Base-by-base conservation (phyloP, 2,888 invertebrate genomes). In the Orthonychiurus folsomi region DNA sequence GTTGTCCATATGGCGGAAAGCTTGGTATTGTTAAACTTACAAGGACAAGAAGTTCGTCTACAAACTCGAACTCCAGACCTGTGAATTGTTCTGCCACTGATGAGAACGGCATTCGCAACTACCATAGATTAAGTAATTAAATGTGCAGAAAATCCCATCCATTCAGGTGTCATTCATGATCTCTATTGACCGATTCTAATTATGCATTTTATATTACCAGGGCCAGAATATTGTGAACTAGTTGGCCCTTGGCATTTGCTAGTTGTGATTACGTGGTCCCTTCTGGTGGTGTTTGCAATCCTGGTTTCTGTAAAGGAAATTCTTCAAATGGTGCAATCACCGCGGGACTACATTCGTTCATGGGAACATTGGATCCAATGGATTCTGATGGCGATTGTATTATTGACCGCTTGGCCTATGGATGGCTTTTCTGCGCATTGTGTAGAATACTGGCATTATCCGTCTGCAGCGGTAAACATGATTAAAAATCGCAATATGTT, bases 321-420 rank as follows among this genome's bases (percentile, higher is more conserved):
- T 61, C 86, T 87, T 74, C 87, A 89, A 37, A 82, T 89, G 66
- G 84, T 84, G 0, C 86, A 90, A 64, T 84, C 84, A 57, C 82
- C 87, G 77, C 81, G 80, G 26, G 82, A 81, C n/a, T 90, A 91
- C 73, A 81, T 87, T 1, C 82, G 83, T 69, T 85, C 87, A 69
- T 89, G 89, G 88, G 90, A 91, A 76, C 90, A 91, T 76, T 88
- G 87, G 85, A 79, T 90, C 56, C 89, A 90, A 75, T 85, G 87
- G 83, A 78, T 86, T 23, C 88, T 90, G 58, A 85, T 89, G 60
- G 75, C 85, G 50, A 84, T 85, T 66, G 85, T 88, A 1, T 84
- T 86, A 73, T 76, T 85, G 48, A 62, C 50, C 53, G 57, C 27
- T 56, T n/a, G 26, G 57, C 47, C 54, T 48, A 28, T 47, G 60